These are phyloP conservation scores for Mesitornis unicolor DNA, from an alignment of 2,113 vertebrate species.

Conservation along the genomic window DNA sequence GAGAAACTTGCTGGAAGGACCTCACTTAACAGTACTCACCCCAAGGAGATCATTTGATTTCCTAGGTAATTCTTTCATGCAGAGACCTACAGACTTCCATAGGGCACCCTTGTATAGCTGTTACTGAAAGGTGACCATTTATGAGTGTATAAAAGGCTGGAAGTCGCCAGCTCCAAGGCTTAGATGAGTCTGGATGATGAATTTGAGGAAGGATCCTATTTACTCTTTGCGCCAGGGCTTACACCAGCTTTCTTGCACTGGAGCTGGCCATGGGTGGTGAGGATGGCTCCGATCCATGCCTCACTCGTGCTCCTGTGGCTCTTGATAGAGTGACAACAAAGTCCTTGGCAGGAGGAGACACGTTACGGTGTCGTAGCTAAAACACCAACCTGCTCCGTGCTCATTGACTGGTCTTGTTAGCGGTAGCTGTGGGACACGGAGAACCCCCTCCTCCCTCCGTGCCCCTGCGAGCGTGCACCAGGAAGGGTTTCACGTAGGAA, in stretches of 20 bases:
- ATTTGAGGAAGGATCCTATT: neutral
- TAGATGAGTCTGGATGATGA: neutral
- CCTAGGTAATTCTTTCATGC: neutral
- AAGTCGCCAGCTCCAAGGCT: neutral
- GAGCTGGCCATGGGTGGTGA: neutral
- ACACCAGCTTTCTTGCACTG: neutral
- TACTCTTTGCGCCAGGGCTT: neutral
- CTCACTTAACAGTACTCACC: neutral
- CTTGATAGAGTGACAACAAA: neutral
- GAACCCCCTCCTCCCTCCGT: neutral
- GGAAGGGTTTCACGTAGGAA: constrained; percentile 7
- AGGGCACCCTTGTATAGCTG: neutral
- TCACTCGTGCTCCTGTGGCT: neutral
- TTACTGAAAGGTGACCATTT: neutral
- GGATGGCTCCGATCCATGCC: neutral
- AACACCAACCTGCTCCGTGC: neutral
- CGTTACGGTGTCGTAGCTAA: neutral
- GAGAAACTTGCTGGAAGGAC: neutral
- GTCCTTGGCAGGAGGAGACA: neutral
- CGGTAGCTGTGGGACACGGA: neutral
- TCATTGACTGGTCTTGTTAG: neutral
- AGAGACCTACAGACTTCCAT: neutral
- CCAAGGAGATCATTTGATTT: neutral
- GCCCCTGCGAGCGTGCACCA: neutral
- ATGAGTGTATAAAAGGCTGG: neutral